phyloP scores from a whole-genome alignment of 2,113 vertebrate species.

The Halcyon malimbica region DNA sequence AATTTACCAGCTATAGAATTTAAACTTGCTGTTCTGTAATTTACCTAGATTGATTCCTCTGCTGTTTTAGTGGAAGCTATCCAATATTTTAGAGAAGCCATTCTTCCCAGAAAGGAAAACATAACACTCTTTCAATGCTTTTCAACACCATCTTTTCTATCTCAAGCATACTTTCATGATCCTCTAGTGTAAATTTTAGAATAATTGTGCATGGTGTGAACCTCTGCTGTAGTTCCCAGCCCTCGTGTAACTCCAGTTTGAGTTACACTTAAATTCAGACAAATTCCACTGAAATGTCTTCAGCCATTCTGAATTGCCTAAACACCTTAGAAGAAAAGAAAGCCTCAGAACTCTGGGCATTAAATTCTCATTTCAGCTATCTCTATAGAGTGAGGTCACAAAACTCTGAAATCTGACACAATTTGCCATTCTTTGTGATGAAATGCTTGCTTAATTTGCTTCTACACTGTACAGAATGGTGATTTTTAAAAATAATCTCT shows the following conservation, averaged over 20 bases:
- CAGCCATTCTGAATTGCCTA: neutral
- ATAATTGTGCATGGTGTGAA: neutral
- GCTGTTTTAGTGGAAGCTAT: conserved; percentile 7
- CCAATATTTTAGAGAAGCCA: conserved; percentile 8
- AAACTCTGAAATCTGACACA: neutral
- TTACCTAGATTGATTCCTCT: conserved; percentile 39
- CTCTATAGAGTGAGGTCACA: neutral
- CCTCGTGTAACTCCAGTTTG: neutral
- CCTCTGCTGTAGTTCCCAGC: neutral
- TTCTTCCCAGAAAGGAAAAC: conserved; percentile 8
- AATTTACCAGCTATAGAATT: conserved; percentile 52
- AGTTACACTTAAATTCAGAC: neutral
- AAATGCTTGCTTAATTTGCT: neutral
- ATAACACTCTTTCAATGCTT: neutral
- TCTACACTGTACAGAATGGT: neutral
- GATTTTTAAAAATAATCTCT: neutral
- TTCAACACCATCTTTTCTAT: neutral
- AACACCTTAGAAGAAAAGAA: neutral
- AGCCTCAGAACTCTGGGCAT: neutral
- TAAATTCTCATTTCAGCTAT: neutral
- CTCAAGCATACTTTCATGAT: neutral
- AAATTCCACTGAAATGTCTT: neutral
- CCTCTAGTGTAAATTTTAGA: neutral
- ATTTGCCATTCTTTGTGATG: neutral
- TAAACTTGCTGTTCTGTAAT: conserved; percentile 53